Evolutionary conservation across 1,140 invertebrate genomes (phyloP), one percentile per base, ranked within the genome.

Genomic region (Adoxophyes honmai): DNA sequence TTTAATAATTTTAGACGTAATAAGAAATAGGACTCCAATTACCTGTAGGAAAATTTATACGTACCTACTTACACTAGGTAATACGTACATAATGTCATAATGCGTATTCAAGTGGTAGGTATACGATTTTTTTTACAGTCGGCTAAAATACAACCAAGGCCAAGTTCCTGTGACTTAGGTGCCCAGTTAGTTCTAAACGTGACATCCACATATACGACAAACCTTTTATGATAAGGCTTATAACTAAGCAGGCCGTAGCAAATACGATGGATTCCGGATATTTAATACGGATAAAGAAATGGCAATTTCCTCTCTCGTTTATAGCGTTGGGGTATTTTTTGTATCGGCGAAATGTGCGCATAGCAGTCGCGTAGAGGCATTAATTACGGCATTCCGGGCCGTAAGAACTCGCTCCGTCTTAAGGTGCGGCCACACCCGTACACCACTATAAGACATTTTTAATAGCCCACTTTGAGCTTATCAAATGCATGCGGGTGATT

Each of bases 231-330:
- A n/a, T 21, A 48, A 21, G 21, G 42, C n/a, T 48, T 48, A 4
- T 11, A 13, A 4, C 36, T 38, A 18, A 48, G 42, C 42, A 16
- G 42, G n/a, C 42, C 42, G 42, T 48, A 18, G 42, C 42, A 48
- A 48, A 48, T 48, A 48, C 42, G 42, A 48, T 48, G 42, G 42
- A 28, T 48, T 48, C 42, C 42, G 42, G 42, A 48, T 48, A 48
- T 48, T 28, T 48, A 48, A 48, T 48, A 48, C 42, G 42, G 42
- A 48, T 48, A 48, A 48, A 48, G 42, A 48, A 48, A 48, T 48
- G 42, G 42, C 42, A 48, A 48, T 48, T 48, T 48, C 42, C 42
- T 48, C 42, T 48, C 42, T 11, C 42, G 42, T 48, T 48, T 48
- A 48, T 48, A 48, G 42, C 18, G 21, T 18, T 48, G 42, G 42